Percentiles rank a stretch among this genome's conserved stretches.
Conservation (phyloP, 64 coral and sea anemone genomes). For the Stichodactyla mertensii region DNA sequence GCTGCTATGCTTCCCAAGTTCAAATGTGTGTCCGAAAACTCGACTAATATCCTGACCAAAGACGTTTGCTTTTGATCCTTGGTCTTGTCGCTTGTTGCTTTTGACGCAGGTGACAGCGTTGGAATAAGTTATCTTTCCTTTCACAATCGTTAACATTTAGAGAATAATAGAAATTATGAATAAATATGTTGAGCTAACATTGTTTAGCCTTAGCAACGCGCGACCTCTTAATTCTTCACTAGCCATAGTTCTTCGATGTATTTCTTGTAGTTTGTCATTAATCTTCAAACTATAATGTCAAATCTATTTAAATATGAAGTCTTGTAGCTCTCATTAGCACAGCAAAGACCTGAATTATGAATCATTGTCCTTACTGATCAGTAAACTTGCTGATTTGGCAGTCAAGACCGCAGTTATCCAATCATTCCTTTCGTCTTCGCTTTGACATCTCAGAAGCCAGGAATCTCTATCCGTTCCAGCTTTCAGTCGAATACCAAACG, state of each 20-base stretch:
- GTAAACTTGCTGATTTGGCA: conserved; percentile 14
- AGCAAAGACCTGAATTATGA: not conserved
- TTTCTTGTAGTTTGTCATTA: not conserved
- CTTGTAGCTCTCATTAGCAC: not conserved
- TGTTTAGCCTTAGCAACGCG: too few species aligned
- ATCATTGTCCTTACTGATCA: not conserved
- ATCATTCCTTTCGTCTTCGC: conserved; percentile 20
- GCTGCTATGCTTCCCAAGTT: too few species aligned
- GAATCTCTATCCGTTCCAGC: conserved; percentile 8
- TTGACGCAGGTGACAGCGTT: too few species aligned
- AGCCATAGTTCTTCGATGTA: not conserved
- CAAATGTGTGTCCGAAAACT: too few species aligned
- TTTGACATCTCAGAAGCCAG: conserved; percentile 1
- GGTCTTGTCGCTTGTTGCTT: too few species aligned
- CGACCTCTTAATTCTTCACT: not conserved
- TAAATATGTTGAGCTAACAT: too few species aligned
- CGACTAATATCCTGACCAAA: too few species aligned
- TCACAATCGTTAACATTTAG: too few species aligned
- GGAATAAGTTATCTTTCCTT: too few species aligned
- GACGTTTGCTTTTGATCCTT: too few species aligned
- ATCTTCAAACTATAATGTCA: not conserved
- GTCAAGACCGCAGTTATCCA: conserved; percentile 27
- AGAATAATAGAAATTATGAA: too few species aligned
- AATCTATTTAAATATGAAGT: not conserved
- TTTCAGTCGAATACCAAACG: conserved; percentile 22